Conservation (phyloP, 2,113 vertebrate species). For the Etheostoma spectabile region DNA sequence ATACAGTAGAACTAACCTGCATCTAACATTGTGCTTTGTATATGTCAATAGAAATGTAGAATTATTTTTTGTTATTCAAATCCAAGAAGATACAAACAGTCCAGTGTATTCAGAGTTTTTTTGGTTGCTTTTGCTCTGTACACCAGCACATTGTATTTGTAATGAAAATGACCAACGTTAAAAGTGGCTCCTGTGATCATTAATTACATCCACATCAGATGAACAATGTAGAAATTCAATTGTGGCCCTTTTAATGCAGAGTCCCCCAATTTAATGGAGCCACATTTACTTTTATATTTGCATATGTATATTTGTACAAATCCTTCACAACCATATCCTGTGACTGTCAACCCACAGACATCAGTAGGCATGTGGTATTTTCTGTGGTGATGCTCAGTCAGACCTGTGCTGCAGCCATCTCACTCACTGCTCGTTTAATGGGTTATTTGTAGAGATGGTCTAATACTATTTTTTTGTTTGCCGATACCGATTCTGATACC, state of each 20-base stretch:
- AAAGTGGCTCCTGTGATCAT: not conserved
- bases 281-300: not conserved
- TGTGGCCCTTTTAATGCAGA: not conserved
- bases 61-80: not conserved
- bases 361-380: not conserved
- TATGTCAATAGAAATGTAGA: not conserved
- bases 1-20: not conserved
- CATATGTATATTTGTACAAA: not conserved
- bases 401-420: not conserved
- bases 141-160: not conserved
- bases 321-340: not conserved
- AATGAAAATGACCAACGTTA: not conserved
- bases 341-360: not conserved
- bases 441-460: too few relatives aligned
- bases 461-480: too few relatives aligned
- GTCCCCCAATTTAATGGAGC: not conserved
- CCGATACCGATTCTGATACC: too few relatives aligned
- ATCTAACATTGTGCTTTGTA: not conserved
- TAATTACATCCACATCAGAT: not conserved
- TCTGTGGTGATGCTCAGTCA: not conserved
- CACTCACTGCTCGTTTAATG: not conserved
- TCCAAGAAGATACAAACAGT: not conserved
- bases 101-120: not conserved
- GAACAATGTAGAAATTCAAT: not conserved
- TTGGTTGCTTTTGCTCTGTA: not conserved